Conservation (phyloP, 1,140 invertebrate species). For the Procambarus virginalis region DNA sequence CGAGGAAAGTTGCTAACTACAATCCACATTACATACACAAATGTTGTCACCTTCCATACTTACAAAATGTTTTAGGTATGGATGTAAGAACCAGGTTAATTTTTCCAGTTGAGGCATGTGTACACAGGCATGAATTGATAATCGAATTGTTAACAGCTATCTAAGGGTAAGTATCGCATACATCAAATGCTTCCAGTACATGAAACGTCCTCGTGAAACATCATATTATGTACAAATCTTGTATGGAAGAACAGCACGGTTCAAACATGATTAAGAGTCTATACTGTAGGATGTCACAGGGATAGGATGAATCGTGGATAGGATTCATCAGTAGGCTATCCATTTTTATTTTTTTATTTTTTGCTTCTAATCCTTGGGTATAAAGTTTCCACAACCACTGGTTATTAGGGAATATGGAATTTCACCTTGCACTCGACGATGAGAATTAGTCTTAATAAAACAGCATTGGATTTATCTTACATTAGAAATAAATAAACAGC, state of each 20-base stretch:
- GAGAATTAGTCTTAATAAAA: conserved; percentile 22
- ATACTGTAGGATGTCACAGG: conserved; percentile 31
- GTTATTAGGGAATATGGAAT: conserved; percentile 38
- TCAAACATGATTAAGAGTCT: neutral
- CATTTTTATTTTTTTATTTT: neutral
- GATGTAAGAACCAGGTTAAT: too few relatives aligned
- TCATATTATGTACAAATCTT: conserved; percentile 24
- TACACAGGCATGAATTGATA: neutral
- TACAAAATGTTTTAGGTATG: too few relatives aligned
- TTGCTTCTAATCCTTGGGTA: neutral
- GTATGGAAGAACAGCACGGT: conserved; percentile 53
- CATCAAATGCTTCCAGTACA: conserved; percentile 37
- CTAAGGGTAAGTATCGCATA: neutral
- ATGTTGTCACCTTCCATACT: too few relatives aligned
- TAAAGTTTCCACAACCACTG: conserved; percentile 52
- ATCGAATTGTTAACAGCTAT: neutral
- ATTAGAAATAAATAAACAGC: conserved; percentile 52
- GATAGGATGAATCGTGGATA: neutral
- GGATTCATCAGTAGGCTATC: conserved; percentile 7
- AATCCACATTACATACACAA: too few relatives aligned
- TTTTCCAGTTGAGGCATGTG: neutral
- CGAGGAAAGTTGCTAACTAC: too few relatives aligned
- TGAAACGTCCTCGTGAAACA: conserved; percentile 25
- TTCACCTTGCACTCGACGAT: conserved; percentile 49
- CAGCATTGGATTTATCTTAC: conserved; percentile 47